Conservation (phyloP, 2,888 invertebrate genomes). For the Drosophila aldrichi region DNA sequence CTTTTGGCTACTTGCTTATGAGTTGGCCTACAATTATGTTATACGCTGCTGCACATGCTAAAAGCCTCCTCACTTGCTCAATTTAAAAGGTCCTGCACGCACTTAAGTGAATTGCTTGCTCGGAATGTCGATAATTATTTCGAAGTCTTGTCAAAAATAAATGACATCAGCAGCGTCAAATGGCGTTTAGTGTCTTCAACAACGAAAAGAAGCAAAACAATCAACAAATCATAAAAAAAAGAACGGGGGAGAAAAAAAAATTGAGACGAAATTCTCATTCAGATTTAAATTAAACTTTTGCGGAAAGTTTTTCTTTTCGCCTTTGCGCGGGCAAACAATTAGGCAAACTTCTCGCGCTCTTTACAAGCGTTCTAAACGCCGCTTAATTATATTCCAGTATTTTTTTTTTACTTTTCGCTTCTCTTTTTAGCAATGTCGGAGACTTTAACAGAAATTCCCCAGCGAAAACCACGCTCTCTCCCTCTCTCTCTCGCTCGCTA, state of each 20-base stretch:
- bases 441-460: slow-evolving; percentile 46
- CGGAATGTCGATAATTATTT: not conserved
- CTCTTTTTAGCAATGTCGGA: not conserved
- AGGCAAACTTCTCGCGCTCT: slow-evolving; percentile 35
- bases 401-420: not conserved
- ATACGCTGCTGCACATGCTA: not conserved
- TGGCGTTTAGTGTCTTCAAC: not conserved
- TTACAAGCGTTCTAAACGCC: slow-evolving; percentile 71
- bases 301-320: slow-evolving; percentile 57
- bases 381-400: slow-evolving; percentile 74
- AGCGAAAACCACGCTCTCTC: slow-evolving; percentile 21
- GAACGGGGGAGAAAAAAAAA: not conserved
- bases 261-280: slow-evolving; percentile 49
- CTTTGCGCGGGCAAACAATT: slow-evolving; percentile 60
- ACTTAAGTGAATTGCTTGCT: not conserved
- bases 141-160: not conserved
- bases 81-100: not conserved
- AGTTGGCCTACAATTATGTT: not conserved
- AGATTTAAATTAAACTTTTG: slow-evolving; percentile 79
- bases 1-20: no score
- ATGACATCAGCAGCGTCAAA: not conserved
- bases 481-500: not conserved
- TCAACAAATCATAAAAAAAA: slow-evolving; percentile 17
- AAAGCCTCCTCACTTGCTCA: not conserved
- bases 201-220: slow-evolving; percentile 15